Evolutionary conservation across 2,888 invertebrate species (phyloP), one percentile per base, ranked within the genome.

Genomic region (Yponomeuta malinellus): DNA sequence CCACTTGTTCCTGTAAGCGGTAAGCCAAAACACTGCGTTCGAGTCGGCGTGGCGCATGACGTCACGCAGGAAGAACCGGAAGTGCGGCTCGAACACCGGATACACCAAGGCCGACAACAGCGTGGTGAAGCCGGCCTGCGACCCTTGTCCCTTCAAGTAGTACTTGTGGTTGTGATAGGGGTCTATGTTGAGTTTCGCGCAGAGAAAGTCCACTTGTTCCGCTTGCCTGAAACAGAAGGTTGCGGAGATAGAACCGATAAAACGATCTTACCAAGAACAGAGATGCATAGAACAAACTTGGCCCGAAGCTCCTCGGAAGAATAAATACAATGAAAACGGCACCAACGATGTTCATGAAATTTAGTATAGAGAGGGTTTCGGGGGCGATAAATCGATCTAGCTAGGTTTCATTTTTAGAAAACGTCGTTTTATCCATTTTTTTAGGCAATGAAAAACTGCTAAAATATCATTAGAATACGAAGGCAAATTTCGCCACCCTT

Each of bases 61-160:
- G 76, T 96, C 96, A 72, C 94, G 86, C 23, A 94, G 81, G 73
- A 95, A 94, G 78, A 90, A 94, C 66, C 90, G 85, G 63, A 88
- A 88, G 76, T 94, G 93, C 4, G 80, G 83, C 74, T 93, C 93
- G 75, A 95, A 95, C 1, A 93, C 92, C 0, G 95, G 94, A 73
- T 93, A 94, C 15, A 93, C 76, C 1, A 93, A 74, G 0, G 79
- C 80, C 0, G 82, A 76, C 71, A 87, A 86, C 3, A 91, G 68
- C 0, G 78, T 78, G 0, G 79, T 76, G 69, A 86, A 84, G 0
- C 87, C 88, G 2, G 80, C 77, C 2, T 77, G 73, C 0, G 73
- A 10, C 0, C 82, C 85, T 1, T 81, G 74, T 0, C 79, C 82
- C 2, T 69, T 70, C n/a, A 74, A 73, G 63, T 88, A 88, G 73